Evolutionary conservation across 2,797 vertebrate genomes (phyloP).

Genomic region (Squalus acanthias): DNA sequence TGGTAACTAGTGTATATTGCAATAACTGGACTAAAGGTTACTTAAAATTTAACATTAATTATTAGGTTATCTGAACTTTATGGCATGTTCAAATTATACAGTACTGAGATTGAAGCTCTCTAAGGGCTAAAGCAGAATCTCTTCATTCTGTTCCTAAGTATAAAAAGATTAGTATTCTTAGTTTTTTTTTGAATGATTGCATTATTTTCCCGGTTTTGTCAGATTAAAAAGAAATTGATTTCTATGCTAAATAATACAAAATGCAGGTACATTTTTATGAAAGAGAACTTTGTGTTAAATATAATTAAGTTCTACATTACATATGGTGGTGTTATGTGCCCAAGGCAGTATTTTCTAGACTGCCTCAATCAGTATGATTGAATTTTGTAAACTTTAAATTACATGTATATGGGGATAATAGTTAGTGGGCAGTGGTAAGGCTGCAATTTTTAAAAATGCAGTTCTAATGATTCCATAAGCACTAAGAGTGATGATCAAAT

Average conservation of each 20-base stretch:
- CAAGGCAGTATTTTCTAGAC: neutral
- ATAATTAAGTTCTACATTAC: neutral
- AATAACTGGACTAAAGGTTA: neutral
- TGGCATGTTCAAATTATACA: neutral
- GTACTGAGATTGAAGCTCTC: neutral
- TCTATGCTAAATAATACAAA: neutral
- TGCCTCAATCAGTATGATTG: neutral
- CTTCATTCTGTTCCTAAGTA: neutral
- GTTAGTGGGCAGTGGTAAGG: neutral
- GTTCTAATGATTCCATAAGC: neutral
- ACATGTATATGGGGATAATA: neutral
- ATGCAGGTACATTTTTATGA: neutral
- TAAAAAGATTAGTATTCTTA: neutral
- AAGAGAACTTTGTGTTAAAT: neutral
- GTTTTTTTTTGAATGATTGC: neutral
- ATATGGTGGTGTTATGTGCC: neutral
- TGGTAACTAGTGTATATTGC: neutral
- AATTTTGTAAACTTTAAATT: neutral
- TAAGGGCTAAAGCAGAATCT: neutral
- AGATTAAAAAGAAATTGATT: neutral
- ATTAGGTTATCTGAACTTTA: neutral
- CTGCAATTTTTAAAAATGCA: neutral
- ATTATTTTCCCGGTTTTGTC: neutral
- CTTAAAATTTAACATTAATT: neutral
- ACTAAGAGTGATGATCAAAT: neutral